Base-by-base conservation (phyloP, 2,113 vertebrate genomes). In the Sardina pilchardus region DNA sequence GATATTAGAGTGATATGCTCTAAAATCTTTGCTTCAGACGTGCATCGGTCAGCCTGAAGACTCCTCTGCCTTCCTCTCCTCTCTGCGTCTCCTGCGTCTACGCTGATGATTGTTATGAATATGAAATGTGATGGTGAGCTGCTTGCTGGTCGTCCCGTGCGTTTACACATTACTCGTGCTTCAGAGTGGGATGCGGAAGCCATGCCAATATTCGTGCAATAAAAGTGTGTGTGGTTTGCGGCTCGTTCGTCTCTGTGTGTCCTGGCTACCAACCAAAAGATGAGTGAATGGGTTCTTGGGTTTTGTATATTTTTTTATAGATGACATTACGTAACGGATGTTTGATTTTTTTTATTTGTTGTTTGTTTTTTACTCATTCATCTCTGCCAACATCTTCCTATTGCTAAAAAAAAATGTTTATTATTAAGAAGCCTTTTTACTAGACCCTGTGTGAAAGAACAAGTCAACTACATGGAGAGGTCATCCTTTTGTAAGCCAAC, bases 131-230 rank as follows among this genome's bases (percentile, higher is more conserved):
- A 9, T 75, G 67, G 67, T 75, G 67, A 75, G 67, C 67, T 14
- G 67, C 34, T 36, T 36, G 30, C 67, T 75, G 67, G 30, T 34
- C 16, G 30, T 78, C 71, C 30, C 36, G 1, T 78, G 71, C 3
- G 30, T 34, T 78, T 78, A 78, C 30, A 78, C 71, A 39, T 78
- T 12, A 14, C 30, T 34, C 30, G 34, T 36, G 34, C 34, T 78
- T 78, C 10, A 36, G 71, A 36, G 30, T 19, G 30, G 14, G 16
- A 56, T 56, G 53, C 21, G 67, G 10, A 30, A 7, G 89, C 82
- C 89, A n/a, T 88, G 90, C 91, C 91, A 90, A 85, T 75, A 82
- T 86, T 91, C 90, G 94, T 93, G 93, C 93, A 94, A 94, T 93
- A 92, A 89, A 42, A 48, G 36, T 48, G 42, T 80, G n/a, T 63